Evolutionary conservation across 2,888 invertebrate genomes (phyloP).

Genomic region (Xestia c-nigrum): DNA sequence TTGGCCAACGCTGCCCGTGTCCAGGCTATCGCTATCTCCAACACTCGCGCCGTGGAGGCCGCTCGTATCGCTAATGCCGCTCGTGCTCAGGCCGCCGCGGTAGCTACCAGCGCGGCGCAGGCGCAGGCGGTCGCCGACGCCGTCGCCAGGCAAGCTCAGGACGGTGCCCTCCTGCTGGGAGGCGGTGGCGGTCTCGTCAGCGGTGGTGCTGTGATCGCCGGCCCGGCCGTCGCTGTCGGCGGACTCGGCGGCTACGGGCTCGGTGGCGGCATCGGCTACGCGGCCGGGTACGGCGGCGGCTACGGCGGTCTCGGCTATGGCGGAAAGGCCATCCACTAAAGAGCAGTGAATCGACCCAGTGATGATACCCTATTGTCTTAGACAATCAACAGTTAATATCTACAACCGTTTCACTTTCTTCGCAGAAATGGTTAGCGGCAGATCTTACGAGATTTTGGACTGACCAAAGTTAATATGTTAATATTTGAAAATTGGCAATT

Average conservation of each 20-base stretch:
- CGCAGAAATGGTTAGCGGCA: slow-evolving; percentile 86
- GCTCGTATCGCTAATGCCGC: slow-evolving; percentile 82
- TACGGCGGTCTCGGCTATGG: slow-evolving; percentile 42
- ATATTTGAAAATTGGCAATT: slow-evolving; percentile 72
- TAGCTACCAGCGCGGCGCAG: slow-evolving; percentile 63
- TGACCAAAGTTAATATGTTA: slow-evolving; percentile 79
- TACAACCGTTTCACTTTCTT: slow-evolving; percentile 83
- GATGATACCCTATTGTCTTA: slow-evolving; percentile 70
- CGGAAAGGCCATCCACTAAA: slow-evolving; percentile 58
- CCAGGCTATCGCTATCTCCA: slow-evolving; percentile 85
- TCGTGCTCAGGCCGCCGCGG: slow-evolving; percentile 67
- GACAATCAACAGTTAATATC: slow-evolving; percentile 76
- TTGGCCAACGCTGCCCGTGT: slow-evolving; percentile 85
- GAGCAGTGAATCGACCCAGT: slow-evolving; percentile 59
- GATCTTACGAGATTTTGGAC: slow-evolving; percentile 77
- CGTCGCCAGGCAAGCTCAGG: slow-evolving; percentile 77
- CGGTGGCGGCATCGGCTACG: slow-evolving; percentile 42
- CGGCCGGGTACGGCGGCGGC: slow-evolving; percentile 45
- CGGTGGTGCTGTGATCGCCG: slow-evolving; percentile 58
- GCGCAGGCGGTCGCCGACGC: slow-evolving; percentile 72
- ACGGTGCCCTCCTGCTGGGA: slow-evolving; percentile 81
- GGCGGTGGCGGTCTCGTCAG: slow-evolving; percentile 63
- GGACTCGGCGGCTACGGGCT: slow-evolving; percentile 67
- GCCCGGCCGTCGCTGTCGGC: slow-evolving; percentile 65
- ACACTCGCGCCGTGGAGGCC: slow-evolving; percentile 85